phyloP scores from a whole-genome alignment of 92 coral and sea anemone species.

The Bergia puertoricense region DNA sequence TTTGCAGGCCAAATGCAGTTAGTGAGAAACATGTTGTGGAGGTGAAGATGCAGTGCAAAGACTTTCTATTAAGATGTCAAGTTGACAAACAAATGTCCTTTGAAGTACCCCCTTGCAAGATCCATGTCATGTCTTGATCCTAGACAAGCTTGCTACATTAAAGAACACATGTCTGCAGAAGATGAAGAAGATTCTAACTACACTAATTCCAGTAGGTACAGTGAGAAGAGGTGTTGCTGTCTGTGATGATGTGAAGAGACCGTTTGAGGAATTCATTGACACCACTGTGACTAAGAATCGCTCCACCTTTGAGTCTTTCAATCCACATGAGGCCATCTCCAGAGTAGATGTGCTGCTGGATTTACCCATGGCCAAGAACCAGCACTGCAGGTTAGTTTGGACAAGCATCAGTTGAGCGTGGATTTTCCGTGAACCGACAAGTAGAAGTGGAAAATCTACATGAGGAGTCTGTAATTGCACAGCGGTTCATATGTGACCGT shows the following conservation, averaged over 20 bases:
- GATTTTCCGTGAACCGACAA: constrained; percentile 38
- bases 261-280: constrained; percentile 38
- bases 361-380: constrained; percentile 34
- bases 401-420: neutral
- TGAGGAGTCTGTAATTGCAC: constrained; percentile 45
- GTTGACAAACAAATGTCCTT: constrained; percentile 24
- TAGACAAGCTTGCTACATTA: constrained; percentile 42
- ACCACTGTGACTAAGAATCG: constrained; percentile 41
- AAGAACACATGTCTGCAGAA: constrained; percentile 43
- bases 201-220: constrained; percentile 24
- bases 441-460: constrained; percentile 34
- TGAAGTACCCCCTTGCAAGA: constrained; percentile 40
- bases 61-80: constrained; percentile 30
- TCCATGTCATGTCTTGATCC: constrained; percentile 39
- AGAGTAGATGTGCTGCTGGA: constrained; percentile 39
- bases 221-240: constrained; percentile 24
- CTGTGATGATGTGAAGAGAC: constrained; percentile 40
- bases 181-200: constrained; percentile 35
- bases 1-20: constrained; percentile 30
- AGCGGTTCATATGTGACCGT: constrained; percentile 49
- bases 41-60: constrained; percentile 27
- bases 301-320: constrained; percentile 35
- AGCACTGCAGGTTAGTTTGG: constrained; percentile 19
- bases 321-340: constrained; percentile 34
- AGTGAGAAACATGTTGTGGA: constrained; percentile 17